Evolutionary conservation across 2,113 vertebrate genomes (phyloP).

Genomic region (Nycticorax nycticorax): DNA sequence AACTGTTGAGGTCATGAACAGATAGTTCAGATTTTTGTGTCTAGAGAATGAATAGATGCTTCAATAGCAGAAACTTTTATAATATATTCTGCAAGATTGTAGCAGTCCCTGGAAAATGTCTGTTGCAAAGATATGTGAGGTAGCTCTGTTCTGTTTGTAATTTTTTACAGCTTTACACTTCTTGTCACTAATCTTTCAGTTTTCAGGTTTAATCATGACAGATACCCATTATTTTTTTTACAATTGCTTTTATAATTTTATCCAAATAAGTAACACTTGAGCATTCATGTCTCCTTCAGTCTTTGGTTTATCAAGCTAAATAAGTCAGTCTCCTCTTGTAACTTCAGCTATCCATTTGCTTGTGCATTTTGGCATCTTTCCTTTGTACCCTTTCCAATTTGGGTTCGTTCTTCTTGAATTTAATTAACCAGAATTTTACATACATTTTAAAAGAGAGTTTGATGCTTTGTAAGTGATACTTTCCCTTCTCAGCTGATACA

Average conservation of each 20-base stretch:
- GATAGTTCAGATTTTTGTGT: not conserved
- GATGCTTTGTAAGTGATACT: not conserved
- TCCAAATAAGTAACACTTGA: not conserved
- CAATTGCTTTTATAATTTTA: not conserved
- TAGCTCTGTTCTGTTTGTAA: not conserved
- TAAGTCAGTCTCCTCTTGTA: not conserved
- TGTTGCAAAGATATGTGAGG: not conserved
- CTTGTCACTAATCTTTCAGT: not conserved
- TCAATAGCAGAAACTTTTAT: not conserved
- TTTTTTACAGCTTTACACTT: not conserved
- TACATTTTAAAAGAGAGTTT: not conserved
- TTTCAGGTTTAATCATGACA: not conserved
- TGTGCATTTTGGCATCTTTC: not conserved
- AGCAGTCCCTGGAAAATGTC: not conserved
- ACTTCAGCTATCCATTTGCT: accelerated
- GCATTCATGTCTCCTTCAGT: not conserved
- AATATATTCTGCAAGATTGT: not conserved
- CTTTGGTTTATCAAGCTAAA: not conserved
- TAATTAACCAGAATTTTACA: not conserved
- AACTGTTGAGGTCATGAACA: not conserved
- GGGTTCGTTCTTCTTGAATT: not conserved
- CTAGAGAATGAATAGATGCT: not conserved
- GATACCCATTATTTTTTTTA: not conserved
- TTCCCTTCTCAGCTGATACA: not conserved
- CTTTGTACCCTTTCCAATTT: not conserved